Base-by-base conservation (phyloP, 2,888 invertebrate species). In the Girardia tigrina region DNA sequence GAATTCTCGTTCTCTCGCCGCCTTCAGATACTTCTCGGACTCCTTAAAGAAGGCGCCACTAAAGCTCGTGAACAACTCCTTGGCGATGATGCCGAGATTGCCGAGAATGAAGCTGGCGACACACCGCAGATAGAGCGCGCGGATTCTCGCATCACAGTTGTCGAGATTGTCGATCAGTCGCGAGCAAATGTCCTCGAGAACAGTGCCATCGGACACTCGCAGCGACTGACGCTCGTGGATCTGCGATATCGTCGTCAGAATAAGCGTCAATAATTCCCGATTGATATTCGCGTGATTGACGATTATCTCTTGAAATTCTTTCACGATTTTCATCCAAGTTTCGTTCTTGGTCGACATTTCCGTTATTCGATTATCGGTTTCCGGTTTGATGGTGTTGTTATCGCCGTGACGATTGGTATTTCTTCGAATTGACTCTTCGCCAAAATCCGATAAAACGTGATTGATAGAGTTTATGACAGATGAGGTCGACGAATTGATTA, bases 11-110 rank as follows among this genome's bases (percentile, higher is more conserved):
- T n/a, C n/a, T n/a, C n/a, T n/a, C n/a, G n/a, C n/a, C n/a, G n/a
- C n/a, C n/a, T n/a, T n/a, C 23, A 56, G 23, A 56, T 56, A 56
- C n/a, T 56, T 56, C 23, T 56, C 56, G 23, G 20, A 20, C n/a
- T 56, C 56, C n/a, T 56, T 56, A 56, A 56, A 56, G 23, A 56
- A 56, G n/a, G 56, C 56, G 4, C 56, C 36, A 36, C 36, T 36
- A 12, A 36, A 36, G 16, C 36, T 36, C 12, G 36, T 36, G 36
- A 36, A 36, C 16, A 36, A 36, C 8, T 36, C 36, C 16, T 36
- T 36, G 36, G 36, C 12, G 16, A 36, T 36, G 16, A 12, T 36
- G 16, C 16, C 16, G 8, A 36, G 16, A 36, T 36, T 36, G 8
- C 36, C 36, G 8, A 36, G 16, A 36, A 36, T 36, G 16, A 36